A percentile compares a stretch with the other conserved stretches of the same genome.
These are phyloP conservation scores for Betta splendens DNA, from an alignment of 2,797 vertebrate species.

Conservation along the genomic window DNA sequence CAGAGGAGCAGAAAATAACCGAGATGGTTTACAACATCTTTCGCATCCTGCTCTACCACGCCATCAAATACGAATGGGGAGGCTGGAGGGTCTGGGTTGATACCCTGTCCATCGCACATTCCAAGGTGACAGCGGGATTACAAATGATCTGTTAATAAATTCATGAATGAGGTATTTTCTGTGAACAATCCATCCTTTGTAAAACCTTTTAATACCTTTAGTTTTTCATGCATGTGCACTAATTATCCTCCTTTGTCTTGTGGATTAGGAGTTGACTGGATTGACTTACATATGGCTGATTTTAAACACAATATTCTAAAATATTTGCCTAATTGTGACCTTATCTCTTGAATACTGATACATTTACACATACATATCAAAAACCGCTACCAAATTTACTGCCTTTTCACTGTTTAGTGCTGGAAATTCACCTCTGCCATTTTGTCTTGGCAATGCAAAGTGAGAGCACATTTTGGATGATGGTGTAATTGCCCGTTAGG, in stretches of 20 bases:
- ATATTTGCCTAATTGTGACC: conserved; percentile 3
- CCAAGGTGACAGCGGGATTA: conserved; percentile 86
- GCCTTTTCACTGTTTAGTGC: conserved; percentile 4
- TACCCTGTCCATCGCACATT: conserved; percentile 98
- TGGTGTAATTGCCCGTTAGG: conserved; percentile 27
- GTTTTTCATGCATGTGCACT: neutral
- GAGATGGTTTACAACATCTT: conserved; percentile 99
- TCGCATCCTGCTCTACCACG: conserved; percentile 97
- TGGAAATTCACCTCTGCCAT: conserved; percentile 1
- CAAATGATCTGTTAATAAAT: neutral
- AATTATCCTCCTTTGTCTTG: neutral
- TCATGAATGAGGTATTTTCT: neutral
- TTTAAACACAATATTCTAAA: neutral
- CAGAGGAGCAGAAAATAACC: conserved; percentile 98
- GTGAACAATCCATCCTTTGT: neutral
- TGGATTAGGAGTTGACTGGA: neutral
- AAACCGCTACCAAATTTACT: neutral
- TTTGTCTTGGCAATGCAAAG: conserved; percentile 4
- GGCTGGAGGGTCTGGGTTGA: conserved; percentile 99
- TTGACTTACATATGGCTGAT: neutral
- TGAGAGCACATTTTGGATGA: conserved; percentile 30
- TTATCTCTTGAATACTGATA: neutral
- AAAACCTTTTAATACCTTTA: neutral
- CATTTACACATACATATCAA: too few species aligned
- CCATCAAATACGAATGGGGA: conserved; percentile 99